These are phyloP conservation scores for Tragelaphus scriptus DNA, from an alignment of 2,113 vertebrate genomes.

Conservation along the genomic window DNA sequence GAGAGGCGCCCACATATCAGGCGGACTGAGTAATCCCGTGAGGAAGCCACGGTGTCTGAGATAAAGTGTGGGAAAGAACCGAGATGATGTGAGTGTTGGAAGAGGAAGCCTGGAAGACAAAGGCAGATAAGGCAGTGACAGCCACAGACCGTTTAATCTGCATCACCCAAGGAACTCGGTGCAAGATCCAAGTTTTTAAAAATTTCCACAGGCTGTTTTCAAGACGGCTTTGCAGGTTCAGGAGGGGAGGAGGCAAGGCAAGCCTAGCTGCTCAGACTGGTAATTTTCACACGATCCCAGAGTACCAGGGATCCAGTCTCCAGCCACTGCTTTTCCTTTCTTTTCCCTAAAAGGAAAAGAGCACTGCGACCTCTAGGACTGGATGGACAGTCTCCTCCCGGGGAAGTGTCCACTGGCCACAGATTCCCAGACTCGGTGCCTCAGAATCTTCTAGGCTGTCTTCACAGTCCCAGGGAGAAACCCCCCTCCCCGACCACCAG, in stretches of 20 bases:
- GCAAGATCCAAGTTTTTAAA: background rate
- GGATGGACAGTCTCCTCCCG: background rate
- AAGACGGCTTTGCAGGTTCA: background rate
- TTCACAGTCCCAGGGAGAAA: background rate
- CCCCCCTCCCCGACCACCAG: fast-evolving
- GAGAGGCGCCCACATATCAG: background rate
- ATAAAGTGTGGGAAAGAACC: background rate
- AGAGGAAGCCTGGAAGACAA: constrained; percentile 8
- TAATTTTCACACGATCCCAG: background rate
- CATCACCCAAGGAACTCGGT: background rate
- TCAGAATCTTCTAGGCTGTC: background rate
- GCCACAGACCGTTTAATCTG: background rate
- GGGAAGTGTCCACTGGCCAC: fast-evolving
- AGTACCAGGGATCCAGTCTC: background rate
- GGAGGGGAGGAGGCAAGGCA: background rate
- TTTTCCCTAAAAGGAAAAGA: background rate
- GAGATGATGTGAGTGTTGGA: background rate
- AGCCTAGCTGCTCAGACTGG: background rate
- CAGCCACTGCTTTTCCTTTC: background rate
- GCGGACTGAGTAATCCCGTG: background rate
- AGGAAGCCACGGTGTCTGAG: background rate
- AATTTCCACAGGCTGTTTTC: background rate
- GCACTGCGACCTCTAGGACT: fast-evolving
- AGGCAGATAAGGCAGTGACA: background rate
- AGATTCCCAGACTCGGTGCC: background rate